phyloP scores from a whole-genome alignment of 1,140 invertebrate genomes.

The Coboldia fuscipes region DNA sequence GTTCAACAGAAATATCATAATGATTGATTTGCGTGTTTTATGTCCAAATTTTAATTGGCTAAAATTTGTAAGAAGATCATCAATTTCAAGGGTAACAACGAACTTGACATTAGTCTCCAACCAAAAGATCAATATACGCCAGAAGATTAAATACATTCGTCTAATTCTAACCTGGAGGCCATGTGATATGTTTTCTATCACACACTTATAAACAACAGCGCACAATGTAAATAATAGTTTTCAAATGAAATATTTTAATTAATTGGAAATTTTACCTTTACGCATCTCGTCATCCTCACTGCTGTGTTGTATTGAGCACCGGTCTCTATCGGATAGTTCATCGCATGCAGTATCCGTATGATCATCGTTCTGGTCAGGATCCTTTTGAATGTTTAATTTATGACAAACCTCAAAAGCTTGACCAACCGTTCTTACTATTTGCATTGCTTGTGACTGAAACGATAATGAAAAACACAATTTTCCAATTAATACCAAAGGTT shows the following conservation, averaged over 20 bases:
- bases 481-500: background rate
- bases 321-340: constrained; percentile 23
- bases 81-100: too few relatives aligned
- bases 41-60: too few relatives aligned
- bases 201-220: too few relatives aligned
- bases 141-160: too few relatives aligned
- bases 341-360: constrained; percentile 34
- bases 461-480: constrained; percentile 8
- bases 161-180: too few relatives aligned
- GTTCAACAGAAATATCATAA: too few relatives aligned
- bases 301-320: constrained; percentile 24
- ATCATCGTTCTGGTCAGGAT: constrained; percentile 34
- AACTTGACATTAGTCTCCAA: too few relatives aligned
- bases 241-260: background rate
- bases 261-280: constrained; percentile 35
- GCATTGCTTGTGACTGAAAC: constrained; percentile 89
- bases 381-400: constrained; percentile 49
- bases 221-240: too few relatives aligned
- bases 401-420: constrained; percentile 99
- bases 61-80: too few relatives aligned
- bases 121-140: too few relatives aligned
- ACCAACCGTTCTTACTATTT: constrained; percentile 90
- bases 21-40: too few relatives aligned
- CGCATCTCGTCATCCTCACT: constrained; percentile 32
- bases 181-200: too few relatives aligned